These are phyloP conservation scores for Clarias pachynema DNA, from an alignment of 2,797 vertebrate genomes.

Conservation along the genomic window DNA sequence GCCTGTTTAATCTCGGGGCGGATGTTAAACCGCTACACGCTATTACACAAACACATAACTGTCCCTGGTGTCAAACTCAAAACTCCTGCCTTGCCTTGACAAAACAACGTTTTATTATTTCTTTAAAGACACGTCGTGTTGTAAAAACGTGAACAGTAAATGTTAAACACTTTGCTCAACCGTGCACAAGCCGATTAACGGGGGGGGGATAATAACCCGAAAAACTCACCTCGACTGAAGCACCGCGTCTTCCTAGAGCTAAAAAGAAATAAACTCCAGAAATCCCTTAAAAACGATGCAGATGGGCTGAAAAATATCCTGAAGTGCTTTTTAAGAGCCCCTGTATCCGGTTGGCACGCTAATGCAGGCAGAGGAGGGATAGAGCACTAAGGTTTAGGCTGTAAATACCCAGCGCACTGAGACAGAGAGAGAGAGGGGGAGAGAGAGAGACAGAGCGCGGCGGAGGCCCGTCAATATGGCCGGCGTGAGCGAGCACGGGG, in stretches of 20 bases:
- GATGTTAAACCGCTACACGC: conserved; percentile 5
- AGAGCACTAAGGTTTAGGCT: conserved; percentile 29
- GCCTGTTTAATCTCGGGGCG: neutral
- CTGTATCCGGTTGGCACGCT: conserved; percentile 25
- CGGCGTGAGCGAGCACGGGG: conserved; percentile 56
- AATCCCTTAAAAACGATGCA: conserved; percentile 1
- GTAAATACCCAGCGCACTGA: conserved; percentile 63
- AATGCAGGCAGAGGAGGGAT: conserved; percentile 44
- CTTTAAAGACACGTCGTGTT: neutral
- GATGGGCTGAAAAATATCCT: neutral
- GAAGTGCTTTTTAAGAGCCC: conserved; percentile 3
- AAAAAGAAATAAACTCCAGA: conserved; percentile 17
- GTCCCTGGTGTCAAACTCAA: neutral
- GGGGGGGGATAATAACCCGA: neutral
- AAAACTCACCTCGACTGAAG: conserved; percentile 53
- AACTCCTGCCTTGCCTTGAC: no score
- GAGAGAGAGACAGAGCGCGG: conserved; percentile 62
- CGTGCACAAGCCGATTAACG: neutral
- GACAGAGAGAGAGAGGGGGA: conserved; percentile 59
- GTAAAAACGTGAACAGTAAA: neutral
- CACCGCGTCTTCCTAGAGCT: conserved; percentile 32
- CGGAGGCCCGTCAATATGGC: conserved; percentile 71
- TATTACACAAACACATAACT: conserved; percentile 13
- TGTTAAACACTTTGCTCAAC: neutral
- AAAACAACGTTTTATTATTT: neutral